These are phyloP conservation scores for Anguilla megastoma DNA, from an alignment of 2,797 vertebrate species.

Conservation along the genomic window DNA sequence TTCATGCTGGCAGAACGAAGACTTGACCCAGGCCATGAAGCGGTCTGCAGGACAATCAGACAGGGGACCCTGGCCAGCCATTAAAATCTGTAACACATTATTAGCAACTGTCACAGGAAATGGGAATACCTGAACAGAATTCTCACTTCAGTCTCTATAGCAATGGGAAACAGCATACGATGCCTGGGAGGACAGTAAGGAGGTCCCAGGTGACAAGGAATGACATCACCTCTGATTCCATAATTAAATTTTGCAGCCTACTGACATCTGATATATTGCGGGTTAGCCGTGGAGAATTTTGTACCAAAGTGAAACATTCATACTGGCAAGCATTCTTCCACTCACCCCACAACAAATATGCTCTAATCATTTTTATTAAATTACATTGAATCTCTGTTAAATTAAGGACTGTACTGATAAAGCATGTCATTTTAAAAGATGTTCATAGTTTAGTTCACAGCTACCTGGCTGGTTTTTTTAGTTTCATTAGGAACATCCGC, in stretches of 20 bases:
- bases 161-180: not conserved
- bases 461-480: not conserved
- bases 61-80: not conserved
- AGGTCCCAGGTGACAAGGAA: not conserved
- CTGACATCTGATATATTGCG: not conserved
- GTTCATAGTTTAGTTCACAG: not conserved
- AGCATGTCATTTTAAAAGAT: not conserved
- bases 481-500: not conserved
- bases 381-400: not conserved
- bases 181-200: not conserved
- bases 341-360: not conserved
- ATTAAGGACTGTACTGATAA: not conserved
- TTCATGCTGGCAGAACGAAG: not conserved
- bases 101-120: not conserved
- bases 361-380: not conserved
- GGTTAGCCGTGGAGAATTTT: not conserved
- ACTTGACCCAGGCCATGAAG: not conserved
- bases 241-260: not conserved
- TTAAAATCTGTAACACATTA: not conserved
- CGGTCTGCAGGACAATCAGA: no score
- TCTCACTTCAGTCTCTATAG: not conserved
- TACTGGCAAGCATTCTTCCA: not conserved
- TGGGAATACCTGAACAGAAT: not conserved
- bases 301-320: not conserved
- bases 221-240: not conserved